Conservation (phyloP, 2,888 invertebrate species). For the Bibio marci region DNA sequence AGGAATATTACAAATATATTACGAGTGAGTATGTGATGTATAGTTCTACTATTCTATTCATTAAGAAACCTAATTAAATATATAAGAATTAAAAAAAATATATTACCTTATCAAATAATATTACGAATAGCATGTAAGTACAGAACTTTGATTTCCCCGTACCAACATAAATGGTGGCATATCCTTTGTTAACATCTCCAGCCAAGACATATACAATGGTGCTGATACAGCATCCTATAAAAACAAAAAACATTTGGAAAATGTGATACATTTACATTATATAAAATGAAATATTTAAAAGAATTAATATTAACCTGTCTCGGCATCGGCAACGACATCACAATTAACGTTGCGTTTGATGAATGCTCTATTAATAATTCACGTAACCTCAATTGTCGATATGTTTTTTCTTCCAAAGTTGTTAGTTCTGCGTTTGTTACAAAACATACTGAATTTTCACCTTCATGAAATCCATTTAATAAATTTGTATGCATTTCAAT, state of each 20-base stretch:
- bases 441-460: constrained; percentile 26
- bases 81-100: too few relatives aligned
- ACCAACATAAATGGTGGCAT: constrained; percentile 80
- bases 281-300: background rate
- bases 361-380: constrained; percentile 84
- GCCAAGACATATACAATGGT: constrained; percentile 89
- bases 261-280: constrained; percentile 1
- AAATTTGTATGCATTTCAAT: constrained; percentile 54
- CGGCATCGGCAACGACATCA: constrained; percentile 94
- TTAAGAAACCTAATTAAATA: too few relatives aligned
- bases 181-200: constrained; percentile 75
- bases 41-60: too few relatives aligned
- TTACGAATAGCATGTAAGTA: constrained; percentile 77
- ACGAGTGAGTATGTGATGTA: too few relatives aligned
- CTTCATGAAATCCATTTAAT: constrained; percentile 45
- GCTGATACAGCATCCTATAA: constrained; percentile 65
- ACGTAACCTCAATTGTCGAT: constrained; percentile 75
- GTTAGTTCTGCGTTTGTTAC: constrained; percentile 57
- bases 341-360: constrained; percentile 67
- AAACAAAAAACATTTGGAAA: constrained; percentile 3
- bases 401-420: constrained; percentile 69
- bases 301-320: constrained; percentile 41
- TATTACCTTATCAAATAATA: too few relatives aligned
- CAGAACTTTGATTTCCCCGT: constrained; percentile 75
- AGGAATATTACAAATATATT: too few relatives aligned